A percentile compares a stretch with the other conserved stretches of the same genome.
phyloP scores from a whole-genome alignment of 2,888 invertebrate species.

The Schrankia costaestrigalis region DNA sequence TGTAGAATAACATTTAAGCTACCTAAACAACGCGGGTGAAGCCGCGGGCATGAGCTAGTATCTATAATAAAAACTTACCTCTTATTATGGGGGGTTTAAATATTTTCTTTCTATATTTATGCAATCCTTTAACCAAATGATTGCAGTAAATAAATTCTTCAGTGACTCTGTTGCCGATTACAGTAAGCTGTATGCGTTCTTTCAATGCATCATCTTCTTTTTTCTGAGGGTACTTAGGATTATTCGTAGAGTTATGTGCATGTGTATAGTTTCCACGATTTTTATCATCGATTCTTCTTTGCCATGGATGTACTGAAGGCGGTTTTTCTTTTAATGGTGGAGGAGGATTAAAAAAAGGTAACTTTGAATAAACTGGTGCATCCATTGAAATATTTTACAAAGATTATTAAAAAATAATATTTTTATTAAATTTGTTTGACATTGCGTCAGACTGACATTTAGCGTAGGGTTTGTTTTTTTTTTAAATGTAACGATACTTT shows the following conservation, averaged over 20 bases:
- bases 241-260: conserved; percentile 60
- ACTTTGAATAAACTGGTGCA: too few species aligned
- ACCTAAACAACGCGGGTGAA: background rate
- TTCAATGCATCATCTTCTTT: conserved; percentile 31
- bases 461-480: too few species aligned
- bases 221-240: conserved; percentile 49
- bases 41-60: background rate
- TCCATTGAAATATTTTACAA: too few species aligned
- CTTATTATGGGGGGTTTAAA: conserved; percentile 57
- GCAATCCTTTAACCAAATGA: conserved; percentile 53
- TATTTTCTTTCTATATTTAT: conserved; percentile 52
- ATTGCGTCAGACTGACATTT: too few species aligned
- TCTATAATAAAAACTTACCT: conserved; percentile 38
- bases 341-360: conserved; percentile 36
- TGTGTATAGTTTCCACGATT: conserved; percentile 44
- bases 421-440: too few species aligned
- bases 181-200: conserved; percentile 46
- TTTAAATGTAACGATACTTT: too few species aligned
- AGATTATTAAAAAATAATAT: too few species aligned
- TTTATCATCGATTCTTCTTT: conserved; percentile 46
- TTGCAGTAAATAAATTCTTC: conserved; percentile 62
- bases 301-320: conserved; percentile 54
- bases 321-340: conserved; percentile 28
- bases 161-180: conserved; percentile 59
- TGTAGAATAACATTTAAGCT: background rate